Evolutionary conservation across 2,888 invertebrate species (phyloP).

Genomic region (Eilema depressum): DNA sequence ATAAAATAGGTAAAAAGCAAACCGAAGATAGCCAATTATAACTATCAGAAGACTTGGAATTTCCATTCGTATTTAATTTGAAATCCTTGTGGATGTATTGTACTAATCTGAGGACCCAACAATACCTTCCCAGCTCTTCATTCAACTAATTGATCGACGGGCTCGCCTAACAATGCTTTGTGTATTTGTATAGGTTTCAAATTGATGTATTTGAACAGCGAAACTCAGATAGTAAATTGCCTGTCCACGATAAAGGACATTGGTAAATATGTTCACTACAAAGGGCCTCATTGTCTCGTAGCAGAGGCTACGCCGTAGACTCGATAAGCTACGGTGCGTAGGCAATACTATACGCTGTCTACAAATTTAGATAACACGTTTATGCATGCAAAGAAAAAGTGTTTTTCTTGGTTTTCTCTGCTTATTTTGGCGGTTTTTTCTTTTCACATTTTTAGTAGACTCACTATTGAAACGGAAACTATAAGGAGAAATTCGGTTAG

Average conservation of each 20-base stretch:
- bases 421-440: too few relatives aligned
- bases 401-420: background rate
- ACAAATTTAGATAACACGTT: background rate
- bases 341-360: background rate
- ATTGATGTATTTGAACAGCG: conserved; percentile 15
- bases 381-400: background rate
- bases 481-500: too few relatives aligned
- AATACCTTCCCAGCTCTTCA: conserved; percentile 14
- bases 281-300: conserved; percentile 6
- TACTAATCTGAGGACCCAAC: conserved; percentile 24
- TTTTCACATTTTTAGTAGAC: too few relatives aligned
- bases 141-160: conserved; percentile 23
- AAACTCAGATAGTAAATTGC: conserved; percentile 8
- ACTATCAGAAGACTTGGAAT: background rate
- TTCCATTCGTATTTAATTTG: conserved; percentile 26
- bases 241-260: conserved; percentile 3
- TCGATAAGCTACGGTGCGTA: background rate
- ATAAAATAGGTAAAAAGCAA: too few relatives aligned
- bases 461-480: too few relatives aligned
- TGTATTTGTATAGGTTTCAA: conserved; percentile 11
- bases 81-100: conserved; percentile 29
- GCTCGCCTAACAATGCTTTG: conserved; percentile 16
- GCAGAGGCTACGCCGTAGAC: conserved; percentile 4
- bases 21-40: background rate
- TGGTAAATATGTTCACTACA: conserved; percentile 1